phyloP scores from a whole-genome alignment of 2,113 vertebrate genomes.

The Hylia prasina region DNA sequence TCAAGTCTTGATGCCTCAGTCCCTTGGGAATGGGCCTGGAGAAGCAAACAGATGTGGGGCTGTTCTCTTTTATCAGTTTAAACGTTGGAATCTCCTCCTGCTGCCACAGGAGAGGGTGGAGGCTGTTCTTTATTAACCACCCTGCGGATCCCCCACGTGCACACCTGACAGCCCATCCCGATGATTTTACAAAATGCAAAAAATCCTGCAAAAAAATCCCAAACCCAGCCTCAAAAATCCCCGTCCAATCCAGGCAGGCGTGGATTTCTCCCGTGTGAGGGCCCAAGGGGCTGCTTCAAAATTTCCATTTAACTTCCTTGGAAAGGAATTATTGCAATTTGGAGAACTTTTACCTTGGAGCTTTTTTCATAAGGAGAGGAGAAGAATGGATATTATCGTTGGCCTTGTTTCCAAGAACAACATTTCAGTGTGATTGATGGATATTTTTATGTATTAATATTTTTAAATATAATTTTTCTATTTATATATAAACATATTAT shows the following conservation, averaged over 20 bases:
- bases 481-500: not conserved
- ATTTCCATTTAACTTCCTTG: not conserved
- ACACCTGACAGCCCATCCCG: not conserved
- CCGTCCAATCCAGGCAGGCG: not conserved
- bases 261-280: not conserved
- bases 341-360: not conserved
- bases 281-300: not conserved
- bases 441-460: not conserved
- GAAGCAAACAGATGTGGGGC: not conserved
- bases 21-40: not conserved
- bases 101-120: rapidly evolving
- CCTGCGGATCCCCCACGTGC: not conserved
- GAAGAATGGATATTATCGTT: not conserved
- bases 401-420: not conserved
- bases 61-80: not conserved
- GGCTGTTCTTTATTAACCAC: rapidly evolving
- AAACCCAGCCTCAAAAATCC: not conserved
- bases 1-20: too few species aligned
- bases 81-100: not conserved
- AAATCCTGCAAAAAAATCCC: not conserved
- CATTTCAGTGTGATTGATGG: not conserved
- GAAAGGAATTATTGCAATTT: not conserved
- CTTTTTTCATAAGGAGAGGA: not conserved
- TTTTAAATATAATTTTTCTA: too few species aligned
- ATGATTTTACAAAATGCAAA: rapidly evolving